Evolutionary conservation across 1,140 invertebrate genomes (phyloP).

Genomic region (Asobara japonica): DNA sequence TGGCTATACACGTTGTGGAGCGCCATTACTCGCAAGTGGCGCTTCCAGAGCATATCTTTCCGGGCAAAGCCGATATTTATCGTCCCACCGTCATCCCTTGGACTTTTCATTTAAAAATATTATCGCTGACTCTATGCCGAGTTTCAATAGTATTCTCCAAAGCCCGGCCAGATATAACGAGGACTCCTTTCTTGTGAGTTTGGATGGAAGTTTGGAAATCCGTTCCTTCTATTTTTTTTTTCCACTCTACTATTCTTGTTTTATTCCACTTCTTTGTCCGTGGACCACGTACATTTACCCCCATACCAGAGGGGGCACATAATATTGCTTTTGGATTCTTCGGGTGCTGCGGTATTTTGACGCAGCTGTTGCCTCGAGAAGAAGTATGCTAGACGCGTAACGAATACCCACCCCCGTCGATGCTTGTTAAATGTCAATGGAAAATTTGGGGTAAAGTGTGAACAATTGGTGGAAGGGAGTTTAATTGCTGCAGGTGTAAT

Average conservation of each 20-base stretch:
- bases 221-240: background rate
- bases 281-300: background rate
- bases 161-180: background rate
- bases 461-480: background rate
- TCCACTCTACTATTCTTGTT: background rate
- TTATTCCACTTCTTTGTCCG: background rate
- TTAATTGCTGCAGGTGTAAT: background rate
- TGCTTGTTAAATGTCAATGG: background rate
- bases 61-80: slow-evolving; percentile 55
- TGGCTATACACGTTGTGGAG: slow-evolving; percentile 12
- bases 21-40: slow-evolving; percentile 58
- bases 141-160: slow-evolving; percentile 20
- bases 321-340: slow-evolving; percentile 56
- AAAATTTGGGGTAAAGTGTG: background rate
- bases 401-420: background rate
- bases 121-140: slow-evolving; percentile 47
- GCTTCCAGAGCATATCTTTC: slow-evolving; percentile 48
- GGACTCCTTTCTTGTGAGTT: background rate
- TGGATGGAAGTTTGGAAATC: background rate
- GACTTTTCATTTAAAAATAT: slow-evolving; percentile 54
- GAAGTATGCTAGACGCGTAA: slow-evolving; percentile 25
- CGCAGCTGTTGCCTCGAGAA: slow-evolving; percentile 52
- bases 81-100: slow-evolving; percentile 34
- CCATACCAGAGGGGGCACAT: slow-evolving; percentile 34
- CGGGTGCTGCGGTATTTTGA: slow-evolving; percentile 46